Evolutionary conservation across 2,797 vertebrate genomes (phyloP).

Genomic region (Falco cherrug): DNA sequence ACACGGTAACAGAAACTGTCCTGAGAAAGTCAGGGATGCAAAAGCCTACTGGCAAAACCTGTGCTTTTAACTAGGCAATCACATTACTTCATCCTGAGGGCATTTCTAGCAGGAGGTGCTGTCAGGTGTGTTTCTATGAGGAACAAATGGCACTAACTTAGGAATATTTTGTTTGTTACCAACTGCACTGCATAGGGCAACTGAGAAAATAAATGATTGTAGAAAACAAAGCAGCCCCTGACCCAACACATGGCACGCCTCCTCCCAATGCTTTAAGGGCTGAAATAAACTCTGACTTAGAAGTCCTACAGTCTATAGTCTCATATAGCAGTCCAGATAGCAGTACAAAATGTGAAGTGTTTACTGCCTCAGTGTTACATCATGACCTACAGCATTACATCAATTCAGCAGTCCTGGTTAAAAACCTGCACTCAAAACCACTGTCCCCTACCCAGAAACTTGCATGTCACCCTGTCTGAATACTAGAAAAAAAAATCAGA

Average conservation of each 20-base stretch:
- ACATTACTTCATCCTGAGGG: accelerated
- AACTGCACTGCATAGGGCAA: background rate
- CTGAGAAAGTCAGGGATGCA: background rate
- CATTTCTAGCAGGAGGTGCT: background rate
- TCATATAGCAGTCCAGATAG: background rate
- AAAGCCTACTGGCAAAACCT: background rate
- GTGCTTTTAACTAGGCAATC: background rate
- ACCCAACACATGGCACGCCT: background rate
- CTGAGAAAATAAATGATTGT: background rate
- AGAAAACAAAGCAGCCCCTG: background rate
- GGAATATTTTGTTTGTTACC: background rate
- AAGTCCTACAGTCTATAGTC: background rate
- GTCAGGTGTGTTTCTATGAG: background rate
- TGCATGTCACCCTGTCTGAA: accelerated
- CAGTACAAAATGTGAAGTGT: too few species aligned
- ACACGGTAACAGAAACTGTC: accelerated
- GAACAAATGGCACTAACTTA: background rate
- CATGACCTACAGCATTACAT: background rate
- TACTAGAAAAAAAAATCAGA: background rate
- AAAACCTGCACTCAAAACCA: background rate
- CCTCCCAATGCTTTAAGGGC: background rate
- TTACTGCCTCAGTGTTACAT: background rate
- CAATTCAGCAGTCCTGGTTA: background rate
- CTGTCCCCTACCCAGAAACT: background rate
- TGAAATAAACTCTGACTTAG: background rate